Evolutionary conservation across 53 echinoderm and acorn worm species (phyloP), one percentile per base, ranked within the genome.

Genomic region (Astropecten irregularis): DNA sequence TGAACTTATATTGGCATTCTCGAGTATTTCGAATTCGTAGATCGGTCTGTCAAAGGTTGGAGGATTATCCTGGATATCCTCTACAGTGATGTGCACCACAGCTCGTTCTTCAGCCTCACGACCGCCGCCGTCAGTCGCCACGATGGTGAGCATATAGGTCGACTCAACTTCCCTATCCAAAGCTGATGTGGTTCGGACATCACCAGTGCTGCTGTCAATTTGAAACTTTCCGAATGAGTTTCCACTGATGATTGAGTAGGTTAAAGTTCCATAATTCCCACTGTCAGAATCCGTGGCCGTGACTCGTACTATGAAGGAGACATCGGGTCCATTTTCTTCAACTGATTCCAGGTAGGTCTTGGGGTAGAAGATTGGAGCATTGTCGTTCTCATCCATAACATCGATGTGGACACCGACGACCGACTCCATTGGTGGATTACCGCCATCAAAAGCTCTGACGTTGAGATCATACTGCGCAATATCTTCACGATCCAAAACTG

Each of bases 301-400:
- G 30, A 95, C 95, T 39, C 51, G 37, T 3, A 74, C 89, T 10
- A 95, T 91, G 16, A 71, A 69, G 6, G 89, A 66, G 29, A 84
- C 89, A 64, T 69, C 73, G 21, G 88, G 88, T 82, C 77, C 91
- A 66, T 95, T 95, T 76, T 95, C 95, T 16, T 37, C 71, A 40
- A 95, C 77, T 31, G 61, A 82, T 35, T 58, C 93, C 66, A 85
- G 89, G 57, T 95, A 95, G 1, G 60, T 85, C 15, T 58, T 36
- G 0, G 95, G 95, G 34, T 95, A 95, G 68, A 95, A 95, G 35
- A 85, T 32, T 28, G 95, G 95, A 10, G 7, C 22, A 57, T 95
- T 93, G 81, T 95, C 95, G 69, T 95, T 95, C 60, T 86, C 89
- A 89, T 95, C 95, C 21, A 53, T n/a, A 40, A 95, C 84, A 31